phyloP scores from a whole-genome alignment of 2,113 vertebrate species.

The Fukomys damarensis region DNA sequence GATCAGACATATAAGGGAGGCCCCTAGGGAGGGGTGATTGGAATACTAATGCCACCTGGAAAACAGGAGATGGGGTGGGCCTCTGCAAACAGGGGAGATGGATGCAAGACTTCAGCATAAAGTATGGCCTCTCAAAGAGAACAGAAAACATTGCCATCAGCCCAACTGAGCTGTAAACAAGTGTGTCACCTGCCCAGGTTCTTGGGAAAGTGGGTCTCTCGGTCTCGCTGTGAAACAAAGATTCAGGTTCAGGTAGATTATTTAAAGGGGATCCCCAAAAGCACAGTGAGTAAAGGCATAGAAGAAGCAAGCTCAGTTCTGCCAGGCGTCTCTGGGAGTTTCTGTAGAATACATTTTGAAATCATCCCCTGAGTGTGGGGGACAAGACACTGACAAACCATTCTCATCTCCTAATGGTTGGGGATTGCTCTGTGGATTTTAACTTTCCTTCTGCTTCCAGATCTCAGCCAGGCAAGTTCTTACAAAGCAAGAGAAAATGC shows the following conservation, averaged over 20 bases:
- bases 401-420: neutral
- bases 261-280: neutral
- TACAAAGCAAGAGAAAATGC: neutral
- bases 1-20: neutral
- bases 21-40: rapidly evolving
- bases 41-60: neutral
- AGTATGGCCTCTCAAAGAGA: neutral
- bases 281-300: neutral
- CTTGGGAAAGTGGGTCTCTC: neutral
- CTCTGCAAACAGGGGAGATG: neutral
- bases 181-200: neutral
- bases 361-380: neutral
- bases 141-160: neutral
- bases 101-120: neutral
- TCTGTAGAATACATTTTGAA: neutral
- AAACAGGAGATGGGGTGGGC: neutral
- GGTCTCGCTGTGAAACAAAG: neutral
- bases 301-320: neutral
- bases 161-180: neutral
- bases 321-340: neutral
- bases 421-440: neutral
- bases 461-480: neutral
- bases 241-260: neutral
- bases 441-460: neutral
- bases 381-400: neutral